Conservation (phyloP, 2,113 vertebrate genomes). For the Macaca nemestrina region DNA sequence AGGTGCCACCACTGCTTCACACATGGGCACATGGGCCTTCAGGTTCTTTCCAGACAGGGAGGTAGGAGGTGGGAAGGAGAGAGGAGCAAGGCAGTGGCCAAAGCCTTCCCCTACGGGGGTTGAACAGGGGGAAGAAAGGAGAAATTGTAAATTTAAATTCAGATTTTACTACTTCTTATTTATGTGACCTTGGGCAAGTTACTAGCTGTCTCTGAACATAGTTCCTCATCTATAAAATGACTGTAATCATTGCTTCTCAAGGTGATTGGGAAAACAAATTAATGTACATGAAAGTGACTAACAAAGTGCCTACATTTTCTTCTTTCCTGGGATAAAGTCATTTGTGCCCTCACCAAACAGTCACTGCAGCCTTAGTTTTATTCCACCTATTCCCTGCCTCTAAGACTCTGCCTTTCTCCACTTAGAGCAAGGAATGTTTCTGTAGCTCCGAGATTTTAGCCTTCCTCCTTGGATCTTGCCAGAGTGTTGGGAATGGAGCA, state of each 20-base stretch:
- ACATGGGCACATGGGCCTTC: background rate
- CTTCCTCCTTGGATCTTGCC: background rate
- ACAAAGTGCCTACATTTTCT: background rate
- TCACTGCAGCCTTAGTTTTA: background rate
- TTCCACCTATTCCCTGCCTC: background rate
- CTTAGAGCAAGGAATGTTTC: background rate
- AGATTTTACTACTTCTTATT: background rate
- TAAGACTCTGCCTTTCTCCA: background rate
- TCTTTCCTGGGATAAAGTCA: background rate
- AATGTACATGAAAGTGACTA: background rate
- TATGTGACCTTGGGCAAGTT: background rate
- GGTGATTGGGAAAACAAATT: background rate
- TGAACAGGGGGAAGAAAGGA: background rate
- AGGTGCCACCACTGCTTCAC: background rate
- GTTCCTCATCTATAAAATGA: background rate
- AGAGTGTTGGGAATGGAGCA: background rate
- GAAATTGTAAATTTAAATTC: background rate
- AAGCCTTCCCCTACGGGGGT: background rate
- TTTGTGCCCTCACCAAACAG: background rate
- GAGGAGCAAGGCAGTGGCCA: background rate
- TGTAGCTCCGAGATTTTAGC: background rate
- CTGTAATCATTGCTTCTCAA: background rate
- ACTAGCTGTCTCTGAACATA: background rate
- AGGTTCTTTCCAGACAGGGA: background rate
- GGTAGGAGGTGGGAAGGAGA: background rate